phyloP scores from a whole-genome alignment of 92 coral and sea anemone genomes.

The Anthopleura xanthogrammica region DNA sequence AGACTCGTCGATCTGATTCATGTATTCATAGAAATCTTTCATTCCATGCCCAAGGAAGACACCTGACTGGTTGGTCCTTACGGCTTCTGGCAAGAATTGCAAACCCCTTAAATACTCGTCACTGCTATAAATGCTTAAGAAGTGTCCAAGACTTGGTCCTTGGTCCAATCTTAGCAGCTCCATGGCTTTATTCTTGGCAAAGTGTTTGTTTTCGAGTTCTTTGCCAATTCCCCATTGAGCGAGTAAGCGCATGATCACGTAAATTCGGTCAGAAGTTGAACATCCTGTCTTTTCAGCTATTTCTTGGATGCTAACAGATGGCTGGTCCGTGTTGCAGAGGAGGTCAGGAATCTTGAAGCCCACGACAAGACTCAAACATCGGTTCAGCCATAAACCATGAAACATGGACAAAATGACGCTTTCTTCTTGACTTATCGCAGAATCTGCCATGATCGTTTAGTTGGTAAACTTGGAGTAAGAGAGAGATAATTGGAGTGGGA shows the following conservation, averaged over 20 bases:
- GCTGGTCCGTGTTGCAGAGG: constrained; percentile 29
- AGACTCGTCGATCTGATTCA: constrained; percentile 1
- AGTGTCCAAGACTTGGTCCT: constrained; percentile 44
- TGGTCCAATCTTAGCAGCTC: constrained; percentile 32
- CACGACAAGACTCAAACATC: constrained; percentile 35
- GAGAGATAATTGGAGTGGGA: too few relatives aligned
- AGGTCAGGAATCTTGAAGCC: constrained; percentile 31
- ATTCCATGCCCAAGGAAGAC: constrained; percentile 44
- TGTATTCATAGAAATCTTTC: constrained; percentile 32
- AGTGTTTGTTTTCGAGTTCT: constrained; percentile 30
- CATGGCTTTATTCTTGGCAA: constrained; percentile 37
- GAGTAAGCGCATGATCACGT: constrained; percentile 26
- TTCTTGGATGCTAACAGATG: constrained; percentile 24
- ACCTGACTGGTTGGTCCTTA: not conserved
- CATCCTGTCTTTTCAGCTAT: constrained; percentile 30
- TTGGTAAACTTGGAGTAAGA: too few relatives aligned
- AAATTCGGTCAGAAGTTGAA: constrained; percentile 24
- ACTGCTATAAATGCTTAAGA: not conserved
- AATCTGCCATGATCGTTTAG: not conserved
- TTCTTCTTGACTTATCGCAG: not conserved
- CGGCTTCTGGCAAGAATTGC: constrained; percentile 6
- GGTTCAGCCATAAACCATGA: constrained; percentile 40
- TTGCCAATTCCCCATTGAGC: constrained; percentile 42
- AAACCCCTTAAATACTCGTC: not conserved
- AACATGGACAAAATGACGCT: constrained; percentile 29